Evolutionary conservation across 2,113 vertebrate genomes (phyloP).

Genomic region (Trachemys scripta): DNA sequence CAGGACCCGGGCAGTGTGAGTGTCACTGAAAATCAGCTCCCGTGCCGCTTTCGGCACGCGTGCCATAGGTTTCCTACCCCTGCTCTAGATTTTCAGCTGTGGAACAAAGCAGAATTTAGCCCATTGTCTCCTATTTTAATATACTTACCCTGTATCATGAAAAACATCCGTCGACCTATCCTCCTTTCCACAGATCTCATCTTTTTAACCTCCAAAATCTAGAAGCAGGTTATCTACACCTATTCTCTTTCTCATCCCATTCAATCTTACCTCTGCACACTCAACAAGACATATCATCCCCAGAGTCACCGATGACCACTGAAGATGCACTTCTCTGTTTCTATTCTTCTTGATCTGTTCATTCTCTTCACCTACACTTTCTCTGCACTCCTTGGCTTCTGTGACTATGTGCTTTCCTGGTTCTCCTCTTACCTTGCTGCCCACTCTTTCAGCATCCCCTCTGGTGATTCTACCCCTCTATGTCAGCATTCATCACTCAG

Average conservation of each 20-base stretch:
- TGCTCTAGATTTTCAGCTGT: neutral
- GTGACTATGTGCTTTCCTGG: neutral
- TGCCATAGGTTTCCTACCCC: too few species aligned
- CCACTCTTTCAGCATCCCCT: neutral
- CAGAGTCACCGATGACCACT: neutral
- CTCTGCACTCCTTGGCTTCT: neutral
- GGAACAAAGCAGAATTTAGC: neutral
- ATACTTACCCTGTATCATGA: neutral
- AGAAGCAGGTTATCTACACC: neutral
- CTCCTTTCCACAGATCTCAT: neutral
- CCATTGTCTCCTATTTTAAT: fast-evolving
- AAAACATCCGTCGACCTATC: neutral
- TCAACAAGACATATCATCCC: neutral
- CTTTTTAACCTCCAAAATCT: neutral
- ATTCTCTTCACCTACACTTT: neutral
- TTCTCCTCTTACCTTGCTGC: neutral
- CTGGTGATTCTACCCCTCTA: neutral
- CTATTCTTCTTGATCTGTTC: neutral
- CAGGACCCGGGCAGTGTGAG: too few species aligned
- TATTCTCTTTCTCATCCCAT: neutral
- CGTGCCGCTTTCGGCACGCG: too few species aligned
- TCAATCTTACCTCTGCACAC: neutral
- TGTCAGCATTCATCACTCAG: neutral
- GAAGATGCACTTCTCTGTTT: neutral
- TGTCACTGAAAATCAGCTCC: too few species aligned